Evolutionary conservation across 2,888 invertebrate species (phyloP).

Genomic region (Heliothis peltigera): DNA sequence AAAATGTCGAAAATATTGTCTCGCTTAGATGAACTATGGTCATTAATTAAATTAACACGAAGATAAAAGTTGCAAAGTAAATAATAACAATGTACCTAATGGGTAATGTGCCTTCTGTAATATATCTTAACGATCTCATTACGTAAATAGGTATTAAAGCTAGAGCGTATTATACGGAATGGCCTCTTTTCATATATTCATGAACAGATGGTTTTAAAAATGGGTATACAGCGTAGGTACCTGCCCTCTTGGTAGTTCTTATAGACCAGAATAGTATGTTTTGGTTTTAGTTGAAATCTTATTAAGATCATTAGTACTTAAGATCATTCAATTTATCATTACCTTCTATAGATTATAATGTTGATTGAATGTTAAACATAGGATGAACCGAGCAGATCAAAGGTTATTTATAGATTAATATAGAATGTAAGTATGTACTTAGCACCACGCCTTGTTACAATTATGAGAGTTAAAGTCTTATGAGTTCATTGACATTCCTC

Average conservation of each 20-base stretch:
- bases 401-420: constrained; percentile 8
- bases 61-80: constrained; percentile 27
- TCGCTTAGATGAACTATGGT: constrained; percentile 21
- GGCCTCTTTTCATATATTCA: no score
- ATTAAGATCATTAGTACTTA: no score
- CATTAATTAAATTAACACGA: constrained; percentile 34
- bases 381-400: constrained; percentile 16
- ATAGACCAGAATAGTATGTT: no score
- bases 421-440: constrained; percentile 1
- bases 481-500: constrained; percentile 13
- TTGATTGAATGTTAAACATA: constrained; percentile 14
- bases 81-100: constrained; percentile 32
- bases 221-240: no score
- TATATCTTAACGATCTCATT: background rate
- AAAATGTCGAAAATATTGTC: constrained; percentile 4
- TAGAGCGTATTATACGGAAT: no score
- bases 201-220: no score
- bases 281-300: no score
- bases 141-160: no score
- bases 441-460: background rate
- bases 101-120: constrained; percentile 1
- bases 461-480: background rate
- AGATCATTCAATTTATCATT: background rate
- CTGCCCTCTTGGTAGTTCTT: no score
- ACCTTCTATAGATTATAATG: background rate